Base-by-base conservation (phyloP, 2,888 invertebrate species). In the Diploptera punctata region DNA sequence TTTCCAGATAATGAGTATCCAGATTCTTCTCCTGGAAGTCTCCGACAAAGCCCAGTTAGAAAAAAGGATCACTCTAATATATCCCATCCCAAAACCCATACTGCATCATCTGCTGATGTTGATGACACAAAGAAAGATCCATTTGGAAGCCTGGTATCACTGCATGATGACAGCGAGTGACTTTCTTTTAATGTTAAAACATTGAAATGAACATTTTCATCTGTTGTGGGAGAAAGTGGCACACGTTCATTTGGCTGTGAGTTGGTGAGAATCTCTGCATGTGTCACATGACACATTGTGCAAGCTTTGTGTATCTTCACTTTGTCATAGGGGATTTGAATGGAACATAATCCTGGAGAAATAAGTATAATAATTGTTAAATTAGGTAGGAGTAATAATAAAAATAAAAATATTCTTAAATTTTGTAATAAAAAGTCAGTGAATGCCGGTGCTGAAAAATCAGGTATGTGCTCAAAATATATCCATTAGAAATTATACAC, bases 131-230 rank as follows among this genome's bases (percentile, higher is more conserved):
- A 43, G 33, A 62, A 71, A 29, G 62, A 73, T 43, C 71, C 73
- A n/a, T 73, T 75, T 44, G 75, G 75, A 16, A 75, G 75, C 54
- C n/a, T 71, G 13, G 70, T 75, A 3, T 75, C 75, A 3, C 69
- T 75, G 33, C 26, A 62, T 19, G 75, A 73, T 44, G 65, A 33
- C 13, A 29, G 4, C 13, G 70, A 67, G 24, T 67, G 29, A 47
- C 16, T n/a, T 21, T 57, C 26, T 24, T 16, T 24, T 7, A 29
- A 21, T n/a, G 21, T 29, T 7, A 13, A 5, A 29, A 9, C 18
- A 24, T 7, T 10, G 26, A 57, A 24, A 29, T 29, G n/a, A 0
- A 33, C 7, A 33, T 33, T 29, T 29, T 57, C 57, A 29, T 29
- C 57, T 57, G n/a, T 57, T 47, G 7, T 47, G 3, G 3, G 18